Base-by-base conservation (phyloP, 2,113 vertebrate genomes). In the Psittacara wagleri region DNA sequence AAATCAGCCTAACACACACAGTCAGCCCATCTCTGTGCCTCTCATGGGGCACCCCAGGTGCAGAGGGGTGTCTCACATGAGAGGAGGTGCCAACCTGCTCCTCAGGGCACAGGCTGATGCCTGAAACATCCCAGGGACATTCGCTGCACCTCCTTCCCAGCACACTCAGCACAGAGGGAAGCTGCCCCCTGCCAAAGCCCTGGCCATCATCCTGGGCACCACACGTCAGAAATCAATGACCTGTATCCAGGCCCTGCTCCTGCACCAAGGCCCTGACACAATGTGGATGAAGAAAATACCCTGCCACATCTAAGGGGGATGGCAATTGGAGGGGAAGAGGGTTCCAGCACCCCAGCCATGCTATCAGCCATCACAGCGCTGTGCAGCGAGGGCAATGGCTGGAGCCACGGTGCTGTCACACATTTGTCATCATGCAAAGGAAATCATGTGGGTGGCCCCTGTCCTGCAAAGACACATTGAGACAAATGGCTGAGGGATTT, bases 111-210 rank as follows among this genome's bases (percentile, higher is more conserved):
- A 11, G 54, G 33, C 8, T 22, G 16, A 27, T 74, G 33, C 12
- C 24, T 94, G 37, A 44, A 81, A 49, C 18, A 29, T 14, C 8
- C 17, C 3, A 6, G 29, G 37, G 57, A 69, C 9, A 17, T 52
- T 52, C 0, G 0, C 64, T 3, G 2, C 13, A 15, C 0, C 6
- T 24, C 55, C 16, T 31, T 44, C 39, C 46, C 86, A 75, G 70
- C 31, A 35, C 46, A 37, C 17, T 3, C 0, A 4, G 14, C 1
- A 63, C 0, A 0, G 27, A 76, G 39, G 15, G 31, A 57, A 77
- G 72, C 14, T n/a, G 85, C 24, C 77, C 64, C 37, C 72, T 37
- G 31, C 2, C 0, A 1, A 66, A 54, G 17, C 27, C 44, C 59
- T 63, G 57, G 9, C 57, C 67, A n/a, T 14, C 64, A 37, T 14